Conservation (phyloP, 2,113 vertebrate genomes). For the Sinocyclocheilus grahami region DNA sequence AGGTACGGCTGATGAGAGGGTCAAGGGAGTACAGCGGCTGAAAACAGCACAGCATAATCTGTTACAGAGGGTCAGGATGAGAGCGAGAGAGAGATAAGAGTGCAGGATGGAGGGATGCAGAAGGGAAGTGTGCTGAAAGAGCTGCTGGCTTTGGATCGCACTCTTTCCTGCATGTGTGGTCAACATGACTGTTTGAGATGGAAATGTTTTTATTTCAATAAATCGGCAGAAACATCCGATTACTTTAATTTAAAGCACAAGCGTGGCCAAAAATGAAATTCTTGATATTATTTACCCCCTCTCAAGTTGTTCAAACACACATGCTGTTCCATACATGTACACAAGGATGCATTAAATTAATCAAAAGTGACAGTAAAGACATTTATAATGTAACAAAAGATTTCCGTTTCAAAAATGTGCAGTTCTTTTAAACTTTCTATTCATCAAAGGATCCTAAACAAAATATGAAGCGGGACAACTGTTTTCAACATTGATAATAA, state of each 20-base stretch:
- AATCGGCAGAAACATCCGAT: not conserved
- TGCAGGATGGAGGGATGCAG: conserved; percentile 12
- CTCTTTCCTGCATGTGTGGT: conserved; percentile 20
- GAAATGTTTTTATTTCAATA: not conserved
- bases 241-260: not conserved
- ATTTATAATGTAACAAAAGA: not conserved
- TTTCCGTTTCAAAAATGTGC: not conserved
- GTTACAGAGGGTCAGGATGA: not conserved
- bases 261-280: not conserved
- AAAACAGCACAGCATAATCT: conserved; percentile 3
- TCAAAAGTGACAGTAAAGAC: not conserved
- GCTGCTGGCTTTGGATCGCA: not conserved
- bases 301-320: not conserved
- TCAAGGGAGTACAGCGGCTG: conserved; percentile 1
- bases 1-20: conserved; percentile 71
- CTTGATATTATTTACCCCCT: not conserved
- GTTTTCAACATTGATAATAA: not conserved
- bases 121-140: conserved; percentile 14
- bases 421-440: not conserved
- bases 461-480: too few relatives aligned
- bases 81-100: not conserved
- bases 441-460: not conserved
- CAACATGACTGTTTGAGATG: not conserved
- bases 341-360: not conserved
- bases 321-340: not conserved